Evolutionary conservation across 30 jellyfish, hydroid and myxozoan genomes (phyloP).

Genomic region (Sanderia malayensis): DNA sequence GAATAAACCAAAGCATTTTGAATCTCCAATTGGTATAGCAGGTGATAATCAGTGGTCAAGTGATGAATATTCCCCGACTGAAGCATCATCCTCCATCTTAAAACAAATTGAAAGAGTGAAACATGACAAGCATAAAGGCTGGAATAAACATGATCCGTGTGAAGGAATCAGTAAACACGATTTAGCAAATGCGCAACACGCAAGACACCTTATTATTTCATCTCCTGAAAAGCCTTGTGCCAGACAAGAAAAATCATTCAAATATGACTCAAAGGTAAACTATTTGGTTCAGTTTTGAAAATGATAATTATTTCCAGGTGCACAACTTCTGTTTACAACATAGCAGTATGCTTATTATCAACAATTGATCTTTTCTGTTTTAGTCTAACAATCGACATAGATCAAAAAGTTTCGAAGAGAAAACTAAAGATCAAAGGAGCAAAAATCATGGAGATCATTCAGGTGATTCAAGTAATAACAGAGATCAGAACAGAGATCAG

Average conservation of each 20-base stretch:
- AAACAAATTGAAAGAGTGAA: not conserved
- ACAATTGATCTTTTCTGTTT: no score
- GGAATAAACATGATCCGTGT: conserved; percentile 26
- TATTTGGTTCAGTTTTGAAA: no score
- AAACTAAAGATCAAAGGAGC: not conserved
- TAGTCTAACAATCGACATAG: no score
- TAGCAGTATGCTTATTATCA: no score
- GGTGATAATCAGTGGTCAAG: conserved; percentile 49
- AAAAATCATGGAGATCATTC: not conserved
- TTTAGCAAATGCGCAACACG: conserved; percentile 59
- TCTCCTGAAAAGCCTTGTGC: conserved; percentile 61
- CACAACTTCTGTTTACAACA: no score
- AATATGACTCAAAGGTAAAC: conserved; percentile 18
- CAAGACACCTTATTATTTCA: conserved; percentile 53
- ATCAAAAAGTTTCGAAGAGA: not conserved
- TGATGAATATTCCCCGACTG: conserved; percentile 39
- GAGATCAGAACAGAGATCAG: conserved; percentile 29
- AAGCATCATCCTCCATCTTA: not conserved
- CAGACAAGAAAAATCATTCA: conserved; percentile 49
- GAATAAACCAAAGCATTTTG: not conserved
- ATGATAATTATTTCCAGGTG: no score
- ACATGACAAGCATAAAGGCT: not conserved
- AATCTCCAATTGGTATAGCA: conserved; percentile 42
- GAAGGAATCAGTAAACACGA: conserved; percentile 64
- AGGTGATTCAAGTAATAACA: not conserved